Base-by-base conservation (phyloP, 2,888 invertebrate genomes). In the Pammene fasciana region DNA sequence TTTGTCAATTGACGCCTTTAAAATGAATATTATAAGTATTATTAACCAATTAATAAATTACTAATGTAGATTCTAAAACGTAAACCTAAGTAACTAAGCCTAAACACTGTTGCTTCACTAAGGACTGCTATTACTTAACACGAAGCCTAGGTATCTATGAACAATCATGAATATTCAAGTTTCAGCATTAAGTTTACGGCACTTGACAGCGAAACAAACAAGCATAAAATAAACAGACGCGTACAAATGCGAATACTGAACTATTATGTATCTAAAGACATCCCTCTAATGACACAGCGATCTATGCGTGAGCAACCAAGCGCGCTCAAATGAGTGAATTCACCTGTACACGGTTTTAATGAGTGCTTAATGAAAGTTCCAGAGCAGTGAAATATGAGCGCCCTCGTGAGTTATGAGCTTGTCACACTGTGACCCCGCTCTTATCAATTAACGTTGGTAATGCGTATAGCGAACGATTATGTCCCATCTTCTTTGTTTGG, bases 401-500 rank as follows among this genome's bases (percentile, higher is more conserved):
- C 78, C 78, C 78, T 75, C 76, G 78, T 86, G 85, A 87, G 79
- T 86, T 85, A 86, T 80, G 86, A 82, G 81, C 78, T 80, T 79
- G 82, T 86, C 83, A 81, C 79, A 74, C 71, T 77, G 83, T 79
- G 80, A 81, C 78, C 79, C 81, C 71, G 75, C 77, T 82, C 78
- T 86, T 87, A 88, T 87, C 87, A 88, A 88, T 87, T 88, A 88
- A 88, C 85, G 83, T 85, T 56, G 64, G 82, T 85, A 83, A 84
- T 75, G 79, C 77, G 81, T 76, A 78, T 81, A 81, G 80, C 75
- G 75, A 78, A 80, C 76, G 78, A 77, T 81, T 78, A 81, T 78
- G 72, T 73, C 72, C 72, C 71, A 64, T 70, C 65, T 72, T 72
- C 72, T 67, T 74, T 73, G 59, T 72, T 68, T 73, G 72, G 66